Percentiles rank a stretch among this genome's conserved stretches.
Conservation (phyloP, 2,113 vertebrate genomes). For the Dasyprocta punctata region DNA sequence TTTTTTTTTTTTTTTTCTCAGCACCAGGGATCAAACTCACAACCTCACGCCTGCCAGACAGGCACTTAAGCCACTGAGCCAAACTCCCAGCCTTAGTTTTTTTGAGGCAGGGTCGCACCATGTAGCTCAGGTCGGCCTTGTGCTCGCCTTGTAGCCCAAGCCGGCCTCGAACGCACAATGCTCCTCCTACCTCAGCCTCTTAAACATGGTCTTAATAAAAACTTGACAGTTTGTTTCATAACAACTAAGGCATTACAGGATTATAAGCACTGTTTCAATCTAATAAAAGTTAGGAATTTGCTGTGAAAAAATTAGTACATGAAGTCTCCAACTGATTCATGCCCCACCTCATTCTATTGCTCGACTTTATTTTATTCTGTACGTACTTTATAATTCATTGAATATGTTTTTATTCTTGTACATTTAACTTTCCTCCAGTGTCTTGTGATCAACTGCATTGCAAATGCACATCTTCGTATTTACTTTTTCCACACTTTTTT, state of each 20-base stretch:
- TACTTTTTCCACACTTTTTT: background rate
- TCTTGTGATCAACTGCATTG: background rate
- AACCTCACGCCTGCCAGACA: too few relatives aligned
- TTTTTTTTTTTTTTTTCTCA: too few relatives aligned
- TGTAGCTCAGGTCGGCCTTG: too few relatives aligned
- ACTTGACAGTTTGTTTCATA: background rate
- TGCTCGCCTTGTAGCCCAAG: too few relatives aligned
- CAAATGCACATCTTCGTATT: background rate
- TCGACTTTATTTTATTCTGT: conserved; percentile 11
- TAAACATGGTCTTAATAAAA: background rate
- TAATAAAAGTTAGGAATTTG: background rate
- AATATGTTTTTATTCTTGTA: background rate
- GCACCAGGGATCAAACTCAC: too few relatives aligned
- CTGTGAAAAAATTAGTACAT: background rate
- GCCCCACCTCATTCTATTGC: background rate
- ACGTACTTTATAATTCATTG: background rate
- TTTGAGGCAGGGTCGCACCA: too few relatives aligned
- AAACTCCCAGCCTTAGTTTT: too few relatives aligned
- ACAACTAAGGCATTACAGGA: background rate
- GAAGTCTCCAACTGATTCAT: background rate
- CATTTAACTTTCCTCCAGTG: background rate
- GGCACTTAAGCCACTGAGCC: too few relatives aligned
- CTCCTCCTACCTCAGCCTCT: too few relatives aligned
- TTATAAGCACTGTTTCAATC: background rate
- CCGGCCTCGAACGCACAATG: too few relatives aligned